Evolutionary conservation across 1,140 invertebrate species (phyloP).

Genomic region (Brachionus koreanus): DNA sequence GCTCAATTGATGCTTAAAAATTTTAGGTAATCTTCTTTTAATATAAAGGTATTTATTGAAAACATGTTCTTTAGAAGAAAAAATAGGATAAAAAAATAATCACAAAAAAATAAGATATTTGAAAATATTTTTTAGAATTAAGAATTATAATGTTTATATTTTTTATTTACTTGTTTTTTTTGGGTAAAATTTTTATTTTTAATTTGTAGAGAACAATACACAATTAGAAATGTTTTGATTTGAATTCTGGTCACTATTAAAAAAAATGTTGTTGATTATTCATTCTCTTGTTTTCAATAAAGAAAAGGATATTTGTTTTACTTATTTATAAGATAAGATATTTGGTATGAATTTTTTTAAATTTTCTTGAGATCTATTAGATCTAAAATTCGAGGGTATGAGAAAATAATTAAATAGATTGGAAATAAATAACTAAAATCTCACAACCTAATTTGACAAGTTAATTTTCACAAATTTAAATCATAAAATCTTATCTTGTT

Average conservation of each 20-base stretch:
- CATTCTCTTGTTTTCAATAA: neutral
- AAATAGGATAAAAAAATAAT: neutral
- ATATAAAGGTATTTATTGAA: neutral
- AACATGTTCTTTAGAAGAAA: neutral
- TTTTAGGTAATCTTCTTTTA: neutral
- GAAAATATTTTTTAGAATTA: neutral
- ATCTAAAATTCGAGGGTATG: too few relatives aligned
- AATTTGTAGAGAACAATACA: neutral
- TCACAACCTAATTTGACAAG: too few relatives aligned
- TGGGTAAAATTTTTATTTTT: neutral
- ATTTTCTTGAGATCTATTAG: neutral
- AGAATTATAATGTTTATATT: neutral
- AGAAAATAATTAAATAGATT: too few relatives aligned
- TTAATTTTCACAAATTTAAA: too few relatives aligned
- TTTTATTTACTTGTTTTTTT: neutral
- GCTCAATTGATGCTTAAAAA: neutral
- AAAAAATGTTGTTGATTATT: too few relatives aligned
- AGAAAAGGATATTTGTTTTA: neutral
- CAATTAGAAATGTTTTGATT: neutral
- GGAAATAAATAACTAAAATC: too few relatives aligned
- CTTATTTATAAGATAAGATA: neutral
- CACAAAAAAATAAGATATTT: neutral
- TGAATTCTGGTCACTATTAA: neutral
- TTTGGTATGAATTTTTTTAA: neutral
- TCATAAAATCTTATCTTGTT: too few relatives aligned